These are phyloP conservation scores for Threskiornis aethiopicus DNA, from an alignment of 2,797 vertebrate genomes.

Conservation along the genomic window DNA sequence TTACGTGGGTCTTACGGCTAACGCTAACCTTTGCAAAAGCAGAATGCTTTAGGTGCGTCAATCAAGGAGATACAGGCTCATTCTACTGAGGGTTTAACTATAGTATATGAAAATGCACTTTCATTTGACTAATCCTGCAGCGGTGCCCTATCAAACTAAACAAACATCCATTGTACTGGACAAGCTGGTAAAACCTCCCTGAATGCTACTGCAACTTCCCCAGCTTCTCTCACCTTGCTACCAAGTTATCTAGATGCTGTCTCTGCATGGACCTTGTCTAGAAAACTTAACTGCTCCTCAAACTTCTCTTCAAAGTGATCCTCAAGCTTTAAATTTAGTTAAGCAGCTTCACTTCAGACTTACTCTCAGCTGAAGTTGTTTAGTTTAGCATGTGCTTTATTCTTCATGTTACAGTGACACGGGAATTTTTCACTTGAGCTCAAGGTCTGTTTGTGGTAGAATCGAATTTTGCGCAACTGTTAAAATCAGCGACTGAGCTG, in stretches of 20 bases:
- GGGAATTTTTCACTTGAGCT: not conserved
- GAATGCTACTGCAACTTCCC: not conserved
- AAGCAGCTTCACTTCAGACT: not conserved
- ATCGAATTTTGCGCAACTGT: not conserved
- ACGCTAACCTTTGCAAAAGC: not conserved
- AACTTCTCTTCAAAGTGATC: not conserved
- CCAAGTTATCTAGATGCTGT: not conserved
- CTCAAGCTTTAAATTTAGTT: not conserved
- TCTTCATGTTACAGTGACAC: not conserved
- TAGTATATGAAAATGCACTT: not conserved
- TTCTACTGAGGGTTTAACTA: not conserved
- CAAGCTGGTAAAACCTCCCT: not conserved
- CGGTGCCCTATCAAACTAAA: not conserved
- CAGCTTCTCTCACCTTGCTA: not conserved
- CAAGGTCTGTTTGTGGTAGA: not conserved
- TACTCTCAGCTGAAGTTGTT: not conserved
- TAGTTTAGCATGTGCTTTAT: not conserved
- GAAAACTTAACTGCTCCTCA: not conserved
- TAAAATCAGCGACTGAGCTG: not conserved
- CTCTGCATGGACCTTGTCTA: not conserved
- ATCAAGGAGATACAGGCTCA: not conserved
- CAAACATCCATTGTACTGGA: accelerated
- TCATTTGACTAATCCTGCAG: not conserved
- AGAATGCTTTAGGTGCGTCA: not conserved
- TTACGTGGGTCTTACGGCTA: accelerated